phyloP scores from a whole-genome alignment of 2,113 vertebrate genomes.

The Pagrus major region DNA sequence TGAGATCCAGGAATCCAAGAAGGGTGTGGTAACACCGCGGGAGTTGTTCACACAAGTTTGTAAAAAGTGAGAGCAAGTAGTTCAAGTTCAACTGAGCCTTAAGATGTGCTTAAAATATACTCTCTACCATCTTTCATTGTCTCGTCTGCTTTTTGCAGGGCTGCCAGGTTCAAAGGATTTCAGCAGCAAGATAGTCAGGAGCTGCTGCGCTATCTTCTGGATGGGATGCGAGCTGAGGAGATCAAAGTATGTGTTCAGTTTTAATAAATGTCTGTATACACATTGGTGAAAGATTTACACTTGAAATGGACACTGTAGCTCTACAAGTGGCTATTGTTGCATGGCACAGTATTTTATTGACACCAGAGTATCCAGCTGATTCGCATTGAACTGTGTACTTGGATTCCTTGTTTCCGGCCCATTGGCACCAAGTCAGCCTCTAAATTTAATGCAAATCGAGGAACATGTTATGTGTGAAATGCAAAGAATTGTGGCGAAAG shows the following conservation, averaged over 20 bases:
- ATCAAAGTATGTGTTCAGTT: constrained; percentile 83
- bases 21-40: constrained; percentile 89
- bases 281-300: not conserved
- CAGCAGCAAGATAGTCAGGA: constrained; percentile 99
- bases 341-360: not conserved
- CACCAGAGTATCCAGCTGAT: not conserved
- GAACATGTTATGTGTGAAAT: not conserved
- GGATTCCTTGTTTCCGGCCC: not conserved
- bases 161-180: constrained; percentile 95
- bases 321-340: not conserved
- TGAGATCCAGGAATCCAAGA: constrained; percentile 93
- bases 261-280: not conserved
- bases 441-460: not conserved
- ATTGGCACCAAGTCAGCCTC: not conserved
- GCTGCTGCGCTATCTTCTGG: constrained; percentile 94
- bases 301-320: not conserved
- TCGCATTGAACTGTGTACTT: not conserved
- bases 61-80: constrained; percentile 91
- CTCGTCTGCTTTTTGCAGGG: constrained; percentile 79
- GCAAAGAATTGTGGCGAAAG: not conserved
- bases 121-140: not conserved
- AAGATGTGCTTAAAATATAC: not conserved
- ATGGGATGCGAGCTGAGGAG: constrained; percentile 96
- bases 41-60: constrained; percentile 97
- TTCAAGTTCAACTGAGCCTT: not conserved